Percentiles rank a stretch among this genome's conserved stretches.
These are phyloP conservation scores for Paramormyrops kingsleyae DNA, from an alignment of 2,113 vertebrate species.

Conservation along the genomic window DNA sequence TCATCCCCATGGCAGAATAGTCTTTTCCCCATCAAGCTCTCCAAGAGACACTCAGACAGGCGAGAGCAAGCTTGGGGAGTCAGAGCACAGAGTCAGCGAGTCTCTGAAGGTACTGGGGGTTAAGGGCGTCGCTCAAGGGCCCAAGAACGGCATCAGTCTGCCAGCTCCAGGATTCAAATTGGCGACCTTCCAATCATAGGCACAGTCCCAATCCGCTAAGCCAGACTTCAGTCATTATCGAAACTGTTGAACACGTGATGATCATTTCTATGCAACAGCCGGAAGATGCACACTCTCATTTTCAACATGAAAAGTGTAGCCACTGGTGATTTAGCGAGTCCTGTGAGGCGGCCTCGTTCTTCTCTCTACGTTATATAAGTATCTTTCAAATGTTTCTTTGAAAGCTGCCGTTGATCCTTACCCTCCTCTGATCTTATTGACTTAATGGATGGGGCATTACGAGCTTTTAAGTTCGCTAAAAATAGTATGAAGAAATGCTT, in stretches of 20 bases:
- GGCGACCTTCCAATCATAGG: not conserved
- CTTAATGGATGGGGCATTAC: constrained; percentile 16
- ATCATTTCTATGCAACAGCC: not conserved
- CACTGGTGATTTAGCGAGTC: not conserved
- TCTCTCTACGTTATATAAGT: not conserved
- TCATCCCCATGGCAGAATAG: not conserved
- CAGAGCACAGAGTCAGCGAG: not conserved
- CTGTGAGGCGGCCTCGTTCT: not conserved
- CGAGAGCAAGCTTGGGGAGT: not conserved
- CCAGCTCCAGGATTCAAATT: not conserved
- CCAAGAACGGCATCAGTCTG: not conserved
- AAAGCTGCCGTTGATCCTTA: constrained; percentile 14
- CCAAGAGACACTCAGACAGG: not conserved
- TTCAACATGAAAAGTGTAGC: not conserved
- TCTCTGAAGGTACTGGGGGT: not conserved
- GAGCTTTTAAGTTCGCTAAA: constrained; percentile 27
- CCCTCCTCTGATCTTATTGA: constrained; percentile 15
- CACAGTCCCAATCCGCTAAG: not conserved
- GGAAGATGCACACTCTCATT: not conserved
- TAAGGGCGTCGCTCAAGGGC: not conserved
- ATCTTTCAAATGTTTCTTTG: constrained; percentile 1
- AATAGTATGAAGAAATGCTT: constrained; percentile 31
- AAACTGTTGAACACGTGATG: not conserved
- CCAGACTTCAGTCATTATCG: not conserved
- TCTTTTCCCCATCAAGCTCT: not conserved